phyloP scores from a whole-genome alignment of 2,797 vertebrate genomes.

The Bradypus variegatus region DNA sequence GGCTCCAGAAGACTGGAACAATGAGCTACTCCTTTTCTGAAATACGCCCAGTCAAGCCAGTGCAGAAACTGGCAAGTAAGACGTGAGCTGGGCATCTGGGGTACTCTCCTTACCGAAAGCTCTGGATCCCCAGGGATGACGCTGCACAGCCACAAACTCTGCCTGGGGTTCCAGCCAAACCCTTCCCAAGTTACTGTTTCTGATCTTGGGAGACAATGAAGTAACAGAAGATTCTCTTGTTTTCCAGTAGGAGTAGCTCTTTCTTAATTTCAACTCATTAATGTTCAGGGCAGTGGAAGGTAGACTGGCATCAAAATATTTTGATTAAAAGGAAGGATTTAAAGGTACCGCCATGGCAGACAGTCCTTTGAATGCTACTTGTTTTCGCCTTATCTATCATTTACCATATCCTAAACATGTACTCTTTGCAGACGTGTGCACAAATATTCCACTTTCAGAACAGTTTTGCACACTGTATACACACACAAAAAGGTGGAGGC shows the following conservation, averaged over 20 bases:
- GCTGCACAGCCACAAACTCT: not conserved
- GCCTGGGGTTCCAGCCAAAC: not conserved
- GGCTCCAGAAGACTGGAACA: no score
- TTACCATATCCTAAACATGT: not conserved
- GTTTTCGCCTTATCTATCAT: slow-evolving; percentile 22
- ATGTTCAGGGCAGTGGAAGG: not conserved
- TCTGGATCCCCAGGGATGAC: not conserved
- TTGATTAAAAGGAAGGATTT: not conserved
- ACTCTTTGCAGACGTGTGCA: not conserved
- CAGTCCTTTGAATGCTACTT: slow-evolving; percentile 11
- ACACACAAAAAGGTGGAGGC: not conserved
- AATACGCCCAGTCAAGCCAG: no score
- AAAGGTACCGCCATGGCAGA: not conserved
- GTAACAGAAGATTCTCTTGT: not conserved
- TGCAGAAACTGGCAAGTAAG: not conserved
- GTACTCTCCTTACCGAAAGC: not conserved
- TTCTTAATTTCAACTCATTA: slow-evolving; percentile 12
- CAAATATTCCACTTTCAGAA: not conserved
- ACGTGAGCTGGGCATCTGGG: not conserved
- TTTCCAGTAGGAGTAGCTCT: not conserved
- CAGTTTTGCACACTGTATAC: not conserved
- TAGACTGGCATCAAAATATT: not conserved
- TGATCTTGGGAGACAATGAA: not conserved
- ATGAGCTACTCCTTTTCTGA: no score
- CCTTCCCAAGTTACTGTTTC: not conserved